Conservation (phyloP, 1,140 invertebrate species). For the Caerostris extrusa region DNA sequence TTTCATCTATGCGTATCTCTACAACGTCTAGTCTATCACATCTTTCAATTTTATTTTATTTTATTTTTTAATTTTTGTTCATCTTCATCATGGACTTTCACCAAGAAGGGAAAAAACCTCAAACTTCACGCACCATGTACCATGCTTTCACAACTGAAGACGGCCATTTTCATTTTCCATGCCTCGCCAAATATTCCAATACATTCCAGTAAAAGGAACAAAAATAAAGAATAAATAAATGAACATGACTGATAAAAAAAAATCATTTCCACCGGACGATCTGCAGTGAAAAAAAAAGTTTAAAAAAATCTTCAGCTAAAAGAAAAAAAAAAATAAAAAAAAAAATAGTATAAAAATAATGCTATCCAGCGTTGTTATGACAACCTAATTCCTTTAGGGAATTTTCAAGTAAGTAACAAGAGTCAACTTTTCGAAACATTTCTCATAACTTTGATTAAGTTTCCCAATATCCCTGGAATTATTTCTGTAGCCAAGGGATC, state of each 20-base stretch:
- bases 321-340: neutral
- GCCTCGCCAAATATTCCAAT: neutral
- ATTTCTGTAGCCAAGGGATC: neutral
- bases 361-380: no score
- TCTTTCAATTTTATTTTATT: no score
- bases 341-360: no score
- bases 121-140: neutral
- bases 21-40: no score
- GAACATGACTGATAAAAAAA: neutral
- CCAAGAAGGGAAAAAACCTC: neutral
- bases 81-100: neutral
- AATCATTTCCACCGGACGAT: neutral
- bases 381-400: no score
- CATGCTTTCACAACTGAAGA: neutral
- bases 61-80: no score
- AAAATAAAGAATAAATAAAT: slow-evolving; percentile 32
- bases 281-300: neutral
- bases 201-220: neutral
- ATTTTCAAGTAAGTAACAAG: neutral
- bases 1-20: no score
- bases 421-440: neutral
- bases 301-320: neutral
- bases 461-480: neutral
- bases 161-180: neutral
- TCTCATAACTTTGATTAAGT: neutral